Evolutionary conservation across 1,140 invertebrate genomes (phyloP).

Genomic region (Carcinoscorpius rotundicauda): DNA sequence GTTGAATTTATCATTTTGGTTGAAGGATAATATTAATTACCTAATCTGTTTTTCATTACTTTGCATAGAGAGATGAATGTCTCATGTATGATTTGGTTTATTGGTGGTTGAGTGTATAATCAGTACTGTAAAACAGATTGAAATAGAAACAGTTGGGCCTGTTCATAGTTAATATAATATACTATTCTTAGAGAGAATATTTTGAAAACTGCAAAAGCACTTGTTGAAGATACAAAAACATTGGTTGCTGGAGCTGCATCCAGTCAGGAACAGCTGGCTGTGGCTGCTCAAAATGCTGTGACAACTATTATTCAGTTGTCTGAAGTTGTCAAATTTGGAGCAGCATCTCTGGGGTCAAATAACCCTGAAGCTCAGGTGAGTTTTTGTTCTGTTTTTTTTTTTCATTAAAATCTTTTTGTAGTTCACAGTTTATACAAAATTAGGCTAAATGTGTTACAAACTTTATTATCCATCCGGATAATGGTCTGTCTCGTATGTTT

Average conservation of each 20-base stretch:
- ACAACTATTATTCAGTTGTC: slow-evolving; percentile 90
- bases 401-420: too few species aligned
- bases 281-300: slow-evolving; percentile 91
- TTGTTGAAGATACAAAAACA: slow-evolving; percentile 99
- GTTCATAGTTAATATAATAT: too few species aligned
- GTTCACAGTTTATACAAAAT: too few species aligned
- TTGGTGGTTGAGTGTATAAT: too few species aligned
- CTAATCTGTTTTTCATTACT: too few species aligned
- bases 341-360: slow-evolving; percentile 80
- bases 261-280: slow-evolving; percentile 88
- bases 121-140: too few species aligned
- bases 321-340: slow-evolving; percentile 92
- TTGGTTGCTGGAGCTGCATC: slow-evolving; percentile 84
- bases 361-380: slow-evolving; percentile 77
- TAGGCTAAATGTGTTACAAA: too few species aligned
- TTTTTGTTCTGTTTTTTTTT: neutral
- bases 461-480: neutral
- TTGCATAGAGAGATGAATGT: too few species aligned
- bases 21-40: too few species aligned
- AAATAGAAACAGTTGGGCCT: too few species aligned
- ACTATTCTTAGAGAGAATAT: slow-evolving; percentile 62
- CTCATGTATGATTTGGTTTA: too few species aligned
- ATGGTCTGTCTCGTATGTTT: neutral
- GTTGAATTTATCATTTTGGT: too few species aligned
- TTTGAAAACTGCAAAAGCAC: slow-evolving; percentile 89